Percentiles rank a stretch among this genome's conserved stretches.
Evolutionary conservation across 2,113 vertebrate genomes (phyloP).

Genomic region (Lophius piscatorius): DNA sequence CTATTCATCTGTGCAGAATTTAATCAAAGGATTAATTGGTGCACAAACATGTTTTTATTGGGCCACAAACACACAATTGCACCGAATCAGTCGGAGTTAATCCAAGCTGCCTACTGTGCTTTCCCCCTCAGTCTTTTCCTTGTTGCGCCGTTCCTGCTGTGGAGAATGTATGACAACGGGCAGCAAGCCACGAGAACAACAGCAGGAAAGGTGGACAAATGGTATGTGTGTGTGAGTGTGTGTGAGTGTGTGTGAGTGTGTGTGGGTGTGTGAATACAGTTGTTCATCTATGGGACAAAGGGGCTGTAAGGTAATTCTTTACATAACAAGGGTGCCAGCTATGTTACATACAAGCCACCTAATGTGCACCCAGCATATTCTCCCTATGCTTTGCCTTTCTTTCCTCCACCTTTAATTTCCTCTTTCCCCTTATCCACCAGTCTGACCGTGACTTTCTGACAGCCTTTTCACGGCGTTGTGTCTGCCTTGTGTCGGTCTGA

Average conservation of each 20-base stretch:
- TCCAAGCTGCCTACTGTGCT: slow-evolving; percentile 43
- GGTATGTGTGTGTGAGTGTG: slow-evolving; percentile 32
- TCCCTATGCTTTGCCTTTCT: slow-evolving; percentile 27
- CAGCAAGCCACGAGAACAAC: slow-evolving; percentile 38
- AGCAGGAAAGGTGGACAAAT: slow-evolving; percentile 46
- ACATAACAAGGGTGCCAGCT: slow-evolving; percentile 50
- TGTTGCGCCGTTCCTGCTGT: slow-evolving; percentile 48
- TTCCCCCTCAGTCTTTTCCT: slow-evolving; percentile 28
- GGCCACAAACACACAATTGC: slow-evolving; percentile 42
- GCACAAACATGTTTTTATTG: slow-evolving; percentile 54
- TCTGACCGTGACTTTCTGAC: slow-evolving; percentile 34
- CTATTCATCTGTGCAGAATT: slow-evolving; percentile 63
- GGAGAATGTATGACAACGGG: slow-evolving; percentile 57
- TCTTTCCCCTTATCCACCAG: slow-evolving; percentile 40
- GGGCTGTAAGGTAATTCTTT: slow-evolving; percentile 43
- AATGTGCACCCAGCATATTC: slow-evolving; percentile 24
- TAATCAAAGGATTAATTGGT: slow-evolving; percentile 76
- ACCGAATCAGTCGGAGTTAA: slow-evolving; percentile 45
- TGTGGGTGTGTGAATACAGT: slow-evolving; percentile 34
- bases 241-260: slow-evolving; percentile 23
- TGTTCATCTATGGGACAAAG: slow-evolving; percentile 30
- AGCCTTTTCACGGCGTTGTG: slow-evolving; percentile 33
- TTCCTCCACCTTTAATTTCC: slow-evolving; percentile 49
- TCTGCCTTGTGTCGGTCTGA: slow-evolving; percentile 37
- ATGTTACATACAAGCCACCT: slow-evolving; percentile 49